Conservation (phyloP, 2,888 invertebrate species). For the Thera obeliscata region DNA sequence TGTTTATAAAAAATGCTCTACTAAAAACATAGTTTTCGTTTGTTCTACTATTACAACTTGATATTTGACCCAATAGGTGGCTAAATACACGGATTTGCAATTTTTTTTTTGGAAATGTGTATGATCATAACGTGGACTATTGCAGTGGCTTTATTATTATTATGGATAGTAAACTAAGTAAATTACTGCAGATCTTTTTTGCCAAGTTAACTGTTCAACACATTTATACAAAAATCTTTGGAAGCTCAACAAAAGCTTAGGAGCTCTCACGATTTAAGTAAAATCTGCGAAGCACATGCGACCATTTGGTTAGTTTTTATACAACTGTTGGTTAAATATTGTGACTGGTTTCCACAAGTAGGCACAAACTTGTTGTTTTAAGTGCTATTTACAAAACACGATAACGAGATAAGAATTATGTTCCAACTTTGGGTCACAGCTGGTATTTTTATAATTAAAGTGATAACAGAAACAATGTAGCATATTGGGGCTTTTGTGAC, state of each 20-base stretch:
- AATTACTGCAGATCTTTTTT: conserved; percentile 1
- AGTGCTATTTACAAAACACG: conserved; percentile 30
- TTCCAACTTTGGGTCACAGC: conserved; percentile 19
- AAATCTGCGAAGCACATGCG: conserved; percentile 66
- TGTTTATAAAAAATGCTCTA: no score
- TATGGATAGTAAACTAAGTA: background rate
- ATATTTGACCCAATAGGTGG: no score
- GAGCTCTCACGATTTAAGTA: conserved; percentile 32
- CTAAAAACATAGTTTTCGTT: no score
- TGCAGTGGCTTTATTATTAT: no score
- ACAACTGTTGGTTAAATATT: conserved; percentile 59
- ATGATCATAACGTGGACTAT: no score
- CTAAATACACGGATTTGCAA: no score
- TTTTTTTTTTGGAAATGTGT: no score
- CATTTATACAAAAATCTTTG: conserved; percentile 15
- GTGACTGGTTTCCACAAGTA: conserved; percentile 54
- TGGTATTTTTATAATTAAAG: conserved; percentile 29
- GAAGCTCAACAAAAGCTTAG: conserved; percentile 22
- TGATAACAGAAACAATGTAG: conserved; percentile 18
- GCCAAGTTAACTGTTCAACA: conserved; percentile 12
- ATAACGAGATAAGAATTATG: conserved; percentile 28
- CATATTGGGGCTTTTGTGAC: conserved; percentile 14
- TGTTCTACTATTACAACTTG: no score
- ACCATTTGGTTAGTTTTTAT: conserved; percentile 53
- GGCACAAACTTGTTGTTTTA: conserved; percentile 34